These are phyloP conservation scores for Crax fasciolata DNA, from an alignment of 2,797 vertebrate species.

Conservation along the genomic window DNA sequence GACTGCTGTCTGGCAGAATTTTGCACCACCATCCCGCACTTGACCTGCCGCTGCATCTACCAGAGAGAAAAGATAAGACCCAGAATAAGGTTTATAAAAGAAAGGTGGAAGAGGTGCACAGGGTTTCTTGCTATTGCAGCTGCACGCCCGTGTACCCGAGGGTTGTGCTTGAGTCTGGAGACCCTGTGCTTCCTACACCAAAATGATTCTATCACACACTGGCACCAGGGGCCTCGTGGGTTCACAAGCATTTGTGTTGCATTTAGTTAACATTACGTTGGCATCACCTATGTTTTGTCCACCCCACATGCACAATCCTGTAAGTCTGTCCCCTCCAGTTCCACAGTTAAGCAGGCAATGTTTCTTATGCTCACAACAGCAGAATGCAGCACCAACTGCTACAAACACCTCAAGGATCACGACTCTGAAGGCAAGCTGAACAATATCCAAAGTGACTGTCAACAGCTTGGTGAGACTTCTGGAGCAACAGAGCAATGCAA, in stretches of 20 bases:
- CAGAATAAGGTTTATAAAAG: not conserved
- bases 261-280: not conserved
- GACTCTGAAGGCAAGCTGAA: not conserved
- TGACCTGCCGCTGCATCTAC: not conserved
- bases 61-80: not conserved
- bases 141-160: rapidly evolving
- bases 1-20: not conserved
- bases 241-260: not conserved
- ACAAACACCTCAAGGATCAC: not conserved
- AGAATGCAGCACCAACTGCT: not conserved
- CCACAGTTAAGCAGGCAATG: not conserved
- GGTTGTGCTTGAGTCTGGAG: not conserved
- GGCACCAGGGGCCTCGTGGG: not conserved
- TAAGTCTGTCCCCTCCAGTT: not conserved
- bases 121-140: not conserved
- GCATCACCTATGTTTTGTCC: not conserved
- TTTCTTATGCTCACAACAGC: not conserved
- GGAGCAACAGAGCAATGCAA: not conserved
- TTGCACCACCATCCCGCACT: not conserved
- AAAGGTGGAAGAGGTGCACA: not conserved
- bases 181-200: not conserved
- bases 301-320: not conserved
- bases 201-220: not conserved
- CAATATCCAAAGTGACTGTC: not conserved
- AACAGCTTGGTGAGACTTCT: not conserved